Conservation (phyloP, 2,797 vertebrate species). For the Gadopsis bispinosus region DNA sequence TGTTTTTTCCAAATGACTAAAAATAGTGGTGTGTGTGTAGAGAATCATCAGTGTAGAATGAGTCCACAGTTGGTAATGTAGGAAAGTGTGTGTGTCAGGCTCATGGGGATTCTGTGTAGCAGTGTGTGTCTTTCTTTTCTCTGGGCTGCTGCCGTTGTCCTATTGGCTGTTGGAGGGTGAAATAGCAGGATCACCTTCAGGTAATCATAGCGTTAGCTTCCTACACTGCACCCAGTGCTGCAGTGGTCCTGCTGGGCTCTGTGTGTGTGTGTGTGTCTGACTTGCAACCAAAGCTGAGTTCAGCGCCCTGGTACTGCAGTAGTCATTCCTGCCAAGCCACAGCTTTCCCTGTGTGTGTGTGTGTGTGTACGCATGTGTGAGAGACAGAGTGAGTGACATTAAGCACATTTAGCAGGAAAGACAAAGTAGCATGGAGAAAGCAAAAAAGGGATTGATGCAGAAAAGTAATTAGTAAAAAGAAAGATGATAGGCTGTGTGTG, state of each 20-base stretch:
- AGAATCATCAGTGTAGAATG: too few species aligned
- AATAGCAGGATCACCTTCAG: slow-evolving; percentile 70
- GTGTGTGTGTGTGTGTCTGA: slow-evolving; percentile 18
- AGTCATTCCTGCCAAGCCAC: slow-evolving; percentile 56
- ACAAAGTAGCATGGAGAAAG: slow-evolving; percentile 30
- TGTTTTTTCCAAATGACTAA: neutral
- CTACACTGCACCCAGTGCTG: slow-evolving; percentile 61
- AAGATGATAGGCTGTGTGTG: slow-evolving; percentile 18
- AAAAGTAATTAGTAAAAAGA: slow-evolving; percentile 35
- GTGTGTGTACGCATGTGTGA: neutral
- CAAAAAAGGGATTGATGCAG: slow-evolving; percentile 22
- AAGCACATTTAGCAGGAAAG: slow-evolving; percentile 39
- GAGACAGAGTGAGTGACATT: slow-evolving; percentile 8
- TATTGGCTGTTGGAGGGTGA: slow-evolving; percentile 55
- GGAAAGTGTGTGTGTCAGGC: neutral
- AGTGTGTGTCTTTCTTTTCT: slow-evolving; percentile 8
- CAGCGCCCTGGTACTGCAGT: slow-evolving; percentile 54
- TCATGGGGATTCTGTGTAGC: neutral
- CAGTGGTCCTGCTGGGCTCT: slow-evolving; percentile 48
- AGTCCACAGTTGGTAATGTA: neutral
- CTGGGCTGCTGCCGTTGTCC: slow-evolving; percentile 12
- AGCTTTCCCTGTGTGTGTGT: slow-evolving; percentile 27
- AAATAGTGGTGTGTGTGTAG: neutral
- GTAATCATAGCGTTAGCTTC: slow-evolving; percentile 61
- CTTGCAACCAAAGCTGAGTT: slow-evolving; percentile 60